Evolutionary conservation across 2,797 vertebrate genomes (phyloP), one percentile per base, ranked within the genome.

Genomic region (Sebastes aleutianus): DNA sequence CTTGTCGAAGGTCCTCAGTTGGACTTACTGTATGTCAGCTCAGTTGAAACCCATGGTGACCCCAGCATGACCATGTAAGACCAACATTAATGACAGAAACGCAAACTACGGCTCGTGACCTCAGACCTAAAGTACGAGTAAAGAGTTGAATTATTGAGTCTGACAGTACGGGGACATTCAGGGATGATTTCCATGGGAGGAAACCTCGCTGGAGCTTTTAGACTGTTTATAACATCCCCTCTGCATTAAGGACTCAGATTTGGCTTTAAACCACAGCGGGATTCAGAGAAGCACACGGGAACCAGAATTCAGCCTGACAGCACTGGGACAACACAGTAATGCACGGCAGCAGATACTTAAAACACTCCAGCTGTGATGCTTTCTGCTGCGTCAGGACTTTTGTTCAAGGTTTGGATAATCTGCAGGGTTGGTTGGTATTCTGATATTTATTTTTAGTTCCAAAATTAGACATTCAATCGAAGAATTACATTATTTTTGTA

Each of bases 241-340:
- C 78, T 29, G 26, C 57, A 29, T 59, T 27, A 29, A 4, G 62
- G 32, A 31, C 59, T 43, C 61, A 1, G 32, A 59, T 66, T 8
- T 59, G 67, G n/a, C 76, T 85, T 36, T 36, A n/a, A 77, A 84
- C 64, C 70, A 12, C 76, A 79, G 76, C 76, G 12, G 79, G 83
- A 20, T 70, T 75, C 69, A 79, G 29, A 77, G 53, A 2, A 20
- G 70, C 78, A 8, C 68, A 32, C 4, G 5, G 56, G 58, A 70
- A 57, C 66, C 69, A 36, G 72, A 14, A 75, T 72, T 24, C 31
- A 56, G 62, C 32, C 69, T 75, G 75, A 77, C 84, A 79, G 70
- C 70, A 1, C 24, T 3, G 36, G 32, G 22, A 22, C 0, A 2
- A 34, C 11, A 4, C 27, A 1, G 2, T 14, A n/a, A 74, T 54